Evolutionary conservation across 2,113 vertebrate species (phyloP).

Genomic region (Solenodon paradoxus): DNA sequence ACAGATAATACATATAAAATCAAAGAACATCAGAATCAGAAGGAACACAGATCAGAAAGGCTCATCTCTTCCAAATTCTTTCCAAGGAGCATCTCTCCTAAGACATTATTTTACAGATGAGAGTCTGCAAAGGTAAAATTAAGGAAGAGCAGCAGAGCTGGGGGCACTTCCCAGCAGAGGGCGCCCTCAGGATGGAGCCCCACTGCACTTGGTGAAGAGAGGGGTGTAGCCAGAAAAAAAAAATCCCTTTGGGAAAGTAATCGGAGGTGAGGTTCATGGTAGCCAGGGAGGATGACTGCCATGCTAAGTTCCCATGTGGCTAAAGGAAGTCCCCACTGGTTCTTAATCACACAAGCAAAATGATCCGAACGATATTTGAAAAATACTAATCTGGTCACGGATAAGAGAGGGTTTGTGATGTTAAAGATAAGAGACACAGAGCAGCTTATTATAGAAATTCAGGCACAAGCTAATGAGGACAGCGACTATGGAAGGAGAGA

Average conservation of each 20-base stretch:
- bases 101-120: not conserved
- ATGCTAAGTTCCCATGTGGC: not conserved
- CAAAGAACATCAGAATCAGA: not conserved
- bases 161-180: not conserved
- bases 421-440: not conserved
- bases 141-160: not conserved
- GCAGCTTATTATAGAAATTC: not conserved
- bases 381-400: not conserved
- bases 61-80: not conserved
- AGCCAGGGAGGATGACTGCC: not conserved
- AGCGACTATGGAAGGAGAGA: not conserved
- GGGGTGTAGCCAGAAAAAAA: not conserved
- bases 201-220: not conserved
- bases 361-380: not conserved
- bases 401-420: not conserved
- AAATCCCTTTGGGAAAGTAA: not conserved
- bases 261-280: not conserved
- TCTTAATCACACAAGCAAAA: not conserved
- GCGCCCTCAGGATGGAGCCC: not conserved
- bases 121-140: not conserved
- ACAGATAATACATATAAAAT: too few relatives aligned
- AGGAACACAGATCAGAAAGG: not conserved
- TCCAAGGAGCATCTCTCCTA: not conserved
- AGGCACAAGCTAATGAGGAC: not conserved
- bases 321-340: not conserved